These are phyloP conservation scores for Neofelis nebulosa DNA, from an alignment of 2,113 vertebrate species.

Conservation along the genomic window DNA sequence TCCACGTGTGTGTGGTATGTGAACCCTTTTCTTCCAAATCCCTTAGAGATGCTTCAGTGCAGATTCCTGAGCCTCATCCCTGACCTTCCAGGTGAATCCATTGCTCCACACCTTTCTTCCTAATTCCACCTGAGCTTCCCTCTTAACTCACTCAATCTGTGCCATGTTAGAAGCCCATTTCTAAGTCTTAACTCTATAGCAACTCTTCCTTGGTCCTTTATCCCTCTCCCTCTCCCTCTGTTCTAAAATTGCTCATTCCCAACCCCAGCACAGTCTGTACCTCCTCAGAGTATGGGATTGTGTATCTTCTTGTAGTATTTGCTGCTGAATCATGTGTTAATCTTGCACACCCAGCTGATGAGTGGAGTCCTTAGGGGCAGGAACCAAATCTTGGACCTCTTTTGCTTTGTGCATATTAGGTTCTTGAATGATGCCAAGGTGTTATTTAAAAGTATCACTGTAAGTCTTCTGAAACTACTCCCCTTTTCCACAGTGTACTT, in stretches of 20 bases:
- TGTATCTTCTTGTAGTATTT: neutral
- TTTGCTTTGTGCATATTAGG: neutral
- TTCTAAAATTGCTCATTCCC: neutral
- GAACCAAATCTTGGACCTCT: neutral
- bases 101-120: neutral
- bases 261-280: neutral
- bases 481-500: neutral
- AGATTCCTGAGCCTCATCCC: neutral
- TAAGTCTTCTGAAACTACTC: neutral
- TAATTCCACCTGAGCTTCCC: neutral
- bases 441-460: neutral
- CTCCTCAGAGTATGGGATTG: neutral
- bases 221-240: neutral
- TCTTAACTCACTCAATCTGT: neutral
- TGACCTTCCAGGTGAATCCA: neutral
- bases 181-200: neutral
- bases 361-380: neutral
- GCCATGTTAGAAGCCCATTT: neutral
- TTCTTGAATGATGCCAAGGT: neutral
- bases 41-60: neutral
- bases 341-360: neutral
- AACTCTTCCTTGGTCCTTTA: neutral
- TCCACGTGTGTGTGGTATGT: neutral
- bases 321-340: neutral
- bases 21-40: neutral